These are phyloP conservation scores for Bergia sp. DNA, from an alignment of 92 coral and sea anemone genomes.

Conservation along the genomic window DNA sequence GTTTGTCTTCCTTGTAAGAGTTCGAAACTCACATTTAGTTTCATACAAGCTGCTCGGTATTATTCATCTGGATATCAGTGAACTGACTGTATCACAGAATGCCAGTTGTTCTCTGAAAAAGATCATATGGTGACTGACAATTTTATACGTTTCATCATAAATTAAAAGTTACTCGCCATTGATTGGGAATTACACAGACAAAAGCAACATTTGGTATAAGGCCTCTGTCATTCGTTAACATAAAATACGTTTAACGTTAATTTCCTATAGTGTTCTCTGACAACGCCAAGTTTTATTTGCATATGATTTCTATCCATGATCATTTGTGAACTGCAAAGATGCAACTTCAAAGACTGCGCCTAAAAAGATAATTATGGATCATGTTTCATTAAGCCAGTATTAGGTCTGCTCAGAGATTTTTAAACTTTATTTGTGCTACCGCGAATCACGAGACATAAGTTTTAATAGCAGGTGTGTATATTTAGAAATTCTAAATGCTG, in stretches of 20 bases:
- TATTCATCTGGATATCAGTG: background rate
- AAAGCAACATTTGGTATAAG: too few relatives aligned
- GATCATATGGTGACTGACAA: background rate
- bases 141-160: background rate
- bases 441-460: background rate
- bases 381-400: background rate
- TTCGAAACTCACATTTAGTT: background rate
- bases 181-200: background rate
- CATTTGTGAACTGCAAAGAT: background rate
- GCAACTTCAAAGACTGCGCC: background rate
- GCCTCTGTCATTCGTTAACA: background rate
- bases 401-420: background rate
- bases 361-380: background rate
- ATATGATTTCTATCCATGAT: background rate
- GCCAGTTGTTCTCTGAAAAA: background rate
- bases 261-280: background rate
- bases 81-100: background rate
- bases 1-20: background rate
- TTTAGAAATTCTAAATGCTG: too few relatives aligned
- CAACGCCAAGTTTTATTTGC: background rate
- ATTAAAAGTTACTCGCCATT: too few relatives aligned
- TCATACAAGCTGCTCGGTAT: background rate
- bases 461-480: background rate
- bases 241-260: background rate
- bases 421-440: too few relatives aligned